phyloP scores from a whole-genome alignment of 2,113 vertebrate species.

The Psilopogon haemacephalus region DNA sequence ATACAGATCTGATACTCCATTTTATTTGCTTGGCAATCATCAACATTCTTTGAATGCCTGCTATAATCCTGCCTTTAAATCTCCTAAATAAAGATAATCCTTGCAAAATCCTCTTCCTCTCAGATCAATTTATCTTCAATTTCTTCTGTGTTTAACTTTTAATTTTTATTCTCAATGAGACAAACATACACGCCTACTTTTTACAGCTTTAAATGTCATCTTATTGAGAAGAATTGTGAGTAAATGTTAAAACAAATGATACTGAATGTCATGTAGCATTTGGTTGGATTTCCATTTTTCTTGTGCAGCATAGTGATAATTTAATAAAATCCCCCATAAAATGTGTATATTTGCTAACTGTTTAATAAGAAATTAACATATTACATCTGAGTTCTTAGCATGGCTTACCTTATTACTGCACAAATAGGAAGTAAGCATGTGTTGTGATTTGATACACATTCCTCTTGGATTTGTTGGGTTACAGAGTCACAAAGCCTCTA shows the following conservation, averaged over 20 bases:
- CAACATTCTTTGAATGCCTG: background rate
- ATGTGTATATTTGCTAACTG: background rate
- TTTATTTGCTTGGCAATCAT: background rate
- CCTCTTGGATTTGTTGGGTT: background rate
- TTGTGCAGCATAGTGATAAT: background rate
- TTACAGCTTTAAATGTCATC: background rate
- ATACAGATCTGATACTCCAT: background rate
- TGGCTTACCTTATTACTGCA: background rate
- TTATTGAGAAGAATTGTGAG: background rate
- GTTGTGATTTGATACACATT: background rate
- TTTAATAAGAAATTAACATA: background rate
- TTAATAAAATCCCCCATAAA: background rate
- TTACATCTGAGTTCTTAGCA: background rate
- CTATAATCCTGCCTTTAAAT: constrained; percentile 32
- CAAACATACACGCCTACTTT: background rate
- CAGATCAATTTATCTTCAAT: background rate
- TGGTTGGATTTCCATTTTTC: background rate
- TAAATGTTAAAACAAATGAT: background rate
- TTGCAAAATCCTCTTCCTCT: background rate
- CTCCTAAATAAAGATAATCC: constrained; percentile 23
- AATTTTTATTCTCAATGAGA: background rate
- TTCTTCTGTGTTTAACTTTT: background rate
- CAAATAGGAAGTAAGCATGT: background rate
- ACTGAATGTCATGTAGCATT: background rate
- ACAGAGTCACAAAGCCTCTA: background rate